Percentiles rank a stretch among this genome's conserved stretches.
Evolutionary conservation across 2,888 invertebrate species (phyloP).

Genomic region (Alcis repandata): DNA sequence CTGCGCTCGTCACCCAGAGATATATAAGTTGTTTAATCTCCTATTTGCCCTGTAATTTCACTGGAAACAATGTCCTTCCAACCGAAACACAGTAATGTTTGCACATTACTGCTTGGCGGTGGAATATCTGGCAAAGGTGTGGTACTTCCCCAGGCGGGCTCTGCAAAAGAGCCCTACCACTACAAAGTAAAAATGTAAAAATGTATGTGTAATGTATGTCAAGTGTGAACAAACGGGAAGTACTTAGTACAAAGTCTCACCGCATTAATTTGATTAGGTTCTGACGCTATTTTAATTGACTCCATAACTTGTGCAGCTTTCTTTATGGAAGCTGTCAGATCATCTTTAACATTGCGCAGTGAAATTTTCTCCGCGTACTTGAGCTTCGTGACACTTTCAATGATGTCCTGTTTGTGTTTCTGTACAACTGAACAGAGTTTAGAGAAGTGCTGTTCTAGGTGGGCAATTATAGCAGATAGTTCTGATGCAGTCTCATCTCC

Average conservation of each 20-base stretch:
- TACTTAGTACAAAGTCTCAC: constrained; percentile 50
- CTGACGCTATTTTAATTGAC: constrained; percentile 52
- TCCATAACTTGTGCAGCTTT: constrained; percentile 62
- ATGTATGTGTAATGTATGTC: too few species aligned
- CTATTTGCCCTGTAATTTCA: too few species aligned
- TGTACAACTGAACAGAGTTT: constrained; percentile 81
- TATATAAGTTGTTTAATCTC: too few species aligned
- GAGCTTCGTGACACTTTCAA: constrained; percentile 64
- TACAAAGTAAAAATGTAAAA: too few species aligned
- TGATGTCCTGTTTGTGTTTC: constrained; percentile 80
- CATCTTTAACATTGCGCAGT: constrained; percentile 62
- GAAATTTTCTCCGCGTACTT: constrained; percentile 68
- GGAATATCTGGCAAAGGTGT: too few species aligned
- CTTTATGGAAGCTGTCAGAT: constrained; percentile 64
- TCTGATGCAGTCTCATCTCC: constrained; percentile 63
- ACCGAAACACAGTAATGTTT: too few species aligned
- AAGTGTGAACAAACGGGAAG: neutral
- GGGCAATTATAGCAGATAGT: constrained; percentile 60
- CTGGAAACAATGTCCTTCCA: too few species aligned
- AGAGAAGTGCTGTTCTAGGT: constrained; percentile 83
- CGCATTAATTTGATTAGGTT: constrained; percentile 64
- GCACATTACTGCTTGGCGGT: too few species aligned
- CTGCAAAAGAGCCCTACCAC: too few species aligned
- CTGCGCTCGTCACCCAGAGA: too few species aligned
- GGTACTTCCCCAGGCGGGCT: too few species aligned